Conservation (phyloP, 2,888 invertebrate species). For the Atethmia centrago region DNA sequence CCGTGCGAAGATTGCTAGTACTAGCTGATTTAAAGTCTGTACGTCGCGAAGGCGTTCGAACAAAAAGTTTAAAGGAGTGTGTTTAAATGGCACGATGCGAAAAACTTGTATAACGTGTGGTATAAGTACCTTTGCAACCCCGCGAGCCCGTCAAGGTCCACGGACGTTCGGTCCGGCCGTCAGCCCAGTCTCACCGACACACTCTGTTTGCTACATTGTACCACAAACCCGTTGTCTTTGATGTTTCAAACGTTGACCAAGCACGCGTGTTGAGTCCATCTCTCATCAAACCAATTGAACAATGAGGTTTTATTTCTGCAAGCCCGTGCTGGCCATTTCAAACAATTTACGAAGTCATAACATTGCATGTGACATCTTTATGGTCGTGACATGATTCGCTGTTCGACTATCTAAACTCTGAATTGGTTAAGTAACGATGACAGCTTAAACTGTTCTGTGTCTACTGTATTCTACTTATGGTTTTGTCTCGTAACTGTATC, state of each 20-base stretch:
- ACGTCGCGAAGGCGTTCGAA: conserved; percentile 5
- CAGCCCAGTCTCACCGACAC: conserved; percentile 80
- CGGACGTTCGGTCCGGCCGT: conserved; percentile 66
- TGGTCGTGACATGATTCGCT: conserved; percentile 65
- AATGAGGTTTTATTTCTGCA: conserved; percentile 69
- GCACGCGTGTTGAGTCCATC: conserved; percentile 32
- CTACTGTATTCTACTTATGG: not conserved
- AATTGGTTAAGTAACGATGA: conserved; percentile 65
- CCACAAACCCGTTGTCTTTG: conserved; percentile 80
- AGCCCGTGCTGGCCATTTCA: conserved; percentile 69
- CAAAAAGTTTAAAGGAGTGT: conserved; percentile 30
- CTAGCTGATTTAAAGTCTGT: conserved; percentile 29
- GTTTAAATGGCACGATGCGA: conserved; percentile 38
- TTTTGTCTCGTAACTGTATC: conserved; percentile 1
- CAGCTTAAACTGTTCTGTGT: conserved; percentile 45
- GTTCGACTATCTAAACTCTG: conserved; percentile 49
- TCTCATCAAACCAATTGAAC: conserved; percentile 65
- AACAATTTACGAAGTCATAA: conserved; percentile 74
- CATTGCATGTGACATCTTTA: conserved; percentile 75
- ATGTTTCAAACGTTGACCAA: conserved; percentile 59
- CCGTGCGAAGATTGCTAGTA: conserved; percentile 26
- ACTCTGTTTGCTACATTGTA: conserved; percentile 84
- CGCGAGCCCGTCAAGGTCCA: conserved; percentile 79
- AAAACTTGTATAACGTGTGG: conserved; percentile 63
- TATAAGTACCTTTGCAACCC: conserved; percentile 65